Conservation (phyloP, 2,888 invertebrate genomes). For the Pardosa pseudoannulata region DNA sequence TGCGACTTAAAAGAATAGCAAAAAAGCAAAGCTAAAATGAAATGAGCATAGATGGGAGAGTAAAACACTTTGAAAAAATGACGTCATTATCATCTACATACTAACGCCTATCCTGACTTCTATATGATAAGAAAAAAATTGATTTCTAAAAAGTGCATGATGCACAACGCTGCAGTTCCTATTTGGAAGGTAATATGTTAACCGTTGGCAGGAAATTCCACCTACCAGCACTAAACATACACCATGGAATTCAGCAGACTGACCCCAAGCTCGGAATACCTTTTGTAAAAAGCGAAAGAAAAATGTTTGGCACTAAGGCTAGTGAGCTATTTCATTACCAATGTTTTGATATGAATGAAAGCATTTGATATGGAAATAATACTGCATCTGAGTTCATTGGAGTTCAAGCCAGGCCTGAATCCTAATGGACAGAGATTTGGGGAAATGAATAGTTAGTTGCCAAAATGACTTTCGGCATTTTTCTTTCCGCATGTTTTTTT, state of each 20-base stretch:
- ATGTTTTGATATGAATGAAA: no score
- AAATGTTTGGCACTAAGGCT: no score
- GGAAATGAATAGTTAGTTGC: no score
- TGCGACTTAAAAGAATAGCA: background rate
- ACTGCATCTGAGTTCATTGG: no score
- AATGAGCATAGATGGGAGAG: background rate
- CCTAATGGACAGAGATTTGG: no score
- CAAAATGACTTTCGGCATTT: no score
- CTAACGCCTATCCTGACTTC: constrained; percentile 63
- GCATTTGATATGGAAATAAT: no score
- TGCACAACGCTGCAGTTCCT: constrained; percentile 8
- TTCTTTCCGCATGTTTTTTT: no score
- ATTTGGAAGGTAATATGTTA: background rate
- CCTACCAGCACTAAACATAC: background rate
- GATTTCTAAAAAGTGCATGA: constrained; percentile 36
- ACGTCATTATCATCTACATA: constrained; percentile 30
- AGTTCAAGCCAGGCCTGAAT: no score
- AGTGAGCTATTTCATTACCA: no score
- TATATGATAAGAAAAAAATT: constrained; percentile 27
- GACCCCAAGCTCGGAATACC: background rate
- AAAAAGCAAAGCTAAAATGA: background rate
- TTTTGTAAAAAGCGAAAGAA: background rate
- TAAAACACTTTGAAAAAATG: background rate
- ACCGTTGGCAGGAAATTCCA: background rate
- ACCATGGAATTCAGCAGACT: background rate